phyloP scores from a whole-genome alignment of 2,888 invertebrate species.

The Drosophila gaucha region DNA sequence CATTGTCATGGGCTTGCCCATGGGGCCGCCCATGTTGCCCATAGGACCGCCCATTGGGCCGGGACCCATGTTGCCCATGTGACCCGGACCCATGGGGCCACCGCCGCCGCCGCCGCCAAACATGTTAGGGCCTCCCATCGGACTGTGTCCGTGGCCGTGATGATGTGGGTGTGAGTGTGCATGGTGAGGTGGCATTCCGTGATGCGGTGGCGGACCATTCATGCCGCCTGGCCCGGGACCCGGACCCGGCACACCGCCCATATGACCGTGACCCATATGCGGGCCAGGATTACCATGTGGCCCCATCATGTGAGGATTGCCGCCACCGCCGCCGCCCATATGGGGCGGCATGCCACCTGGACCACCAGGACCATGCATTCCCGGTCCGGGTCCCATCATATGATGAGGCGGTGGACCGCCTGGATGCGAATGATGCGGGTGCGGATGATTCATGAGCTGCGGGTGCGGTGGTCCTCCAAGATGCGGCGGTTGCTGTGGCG shows the following conservation, averaged over 20 bases:
- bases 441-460: slow-evolving; percentile 81
- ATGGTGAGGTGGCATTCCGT: slow-evolving; percentile 69
- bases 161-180: slow-evolving; percentile 65
- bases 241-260: slow-evolving; percentile 81
- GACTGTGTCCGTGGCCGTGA: slow-evolving; percentile 62
- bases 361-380: slow-evolving; percentile 72
- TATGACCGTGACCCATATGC: slow-evolving; percentile 78
- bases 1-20: slow-evolving; percentile 93
- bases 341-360: slow-evolving; percentile 75
- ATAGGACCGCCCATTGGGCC: slow-evolving; percentile 79
- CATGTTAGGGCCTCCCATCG: slow-evolving; percentile 79
- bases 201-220: slow-evolving; percentile 79
- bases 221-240: slow-evolving; percentile 77
- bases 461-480: slow-evolving; percentile 78
- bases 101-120: slow-evolving; percentile 68
- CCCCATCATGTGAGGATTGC: slow-evolving; percentile 77
- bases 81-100: slow-evolving; percentile 79
- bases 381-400: slow-evolving; percentile 77
- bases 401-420: slow-evolving; percentile 81
- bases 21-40: slow-evolving; percentile 76
- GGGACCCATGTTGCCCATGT: slow-evolving; percentile 76
- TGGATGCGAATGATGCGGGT: slow-evolving; percentile 71
- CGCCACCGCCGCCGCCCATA: slow-evolving; percentile 68
- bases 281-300: slow-evolving; percentile 74
- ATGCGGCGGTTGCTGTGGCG: slow-evolving; percentile 81